Evolutionary conservation across 2,888 invertebrate genomes (phyloP).

Genomic region (Electrophaes corylata): DNA sequence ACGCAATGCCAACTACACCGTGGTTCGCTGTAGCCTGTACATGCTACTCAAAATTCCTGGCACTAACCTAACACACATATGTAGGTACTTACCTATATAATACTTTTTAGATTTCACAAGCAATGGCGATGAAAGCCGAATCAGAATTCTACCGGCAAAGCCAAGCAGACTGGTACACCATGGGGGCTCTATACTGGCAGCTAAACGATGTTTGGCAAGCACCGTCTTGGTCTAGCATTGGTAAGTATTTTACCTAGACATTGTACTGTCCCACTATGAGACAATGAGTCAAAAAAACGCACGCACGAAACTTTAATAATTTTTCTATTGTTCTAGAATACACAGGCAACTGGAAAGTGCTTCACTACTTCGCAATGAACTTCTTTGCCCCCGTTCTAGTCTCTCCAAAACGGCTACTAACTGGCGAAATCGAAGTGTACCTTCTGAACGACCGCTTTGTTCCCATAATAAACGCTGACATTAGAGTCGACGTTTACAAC

Average conservation of each 20-base stretch:
- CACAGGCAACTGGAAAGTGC: conserved; percentile 91
- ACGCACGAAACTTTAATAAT: not conserved
- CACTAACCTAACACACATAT: not conserved
- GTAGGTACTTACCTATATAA: not conserved
- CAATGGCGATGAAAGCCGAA: conserved; percentile 93
- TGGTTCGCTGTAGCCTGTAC: too few species aligned
- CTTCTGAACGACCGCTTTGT: conserved; percentile 86
- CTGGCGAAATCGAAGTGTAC: conserved; percentile 84
- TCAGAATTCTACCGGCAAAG: conserved; percentile 92
- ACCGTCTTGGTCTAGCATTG: conserved; percentile 97
- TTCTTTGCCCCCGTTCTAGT: conserved; percentile 93
- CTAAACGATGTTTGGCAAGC: conserved; percentile 99
- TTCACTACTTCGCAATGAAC: conserved; percentile 94
- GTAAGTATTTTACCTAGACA: conserved; percentile 57
- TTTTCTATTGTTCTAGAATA: conserved; percentile 82
- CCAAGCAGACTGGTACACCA: conserved; percentile 86
- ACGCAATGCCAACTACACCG: too few species aligned
- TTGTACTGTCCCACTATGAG: too few species aligned
- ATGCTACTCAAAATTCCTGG: too few species aligned
- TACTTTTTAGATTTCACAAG: conserved; percentile 90
- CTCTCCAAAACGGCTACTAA: conserved; percentile 80
- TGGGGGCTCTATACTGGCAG: conserved; percentile 99
- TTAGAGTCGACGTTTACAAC: conserved; percentile 84
- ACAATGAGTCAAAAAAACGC: too few species aligned
- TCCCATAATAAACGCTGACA: conserved; percentile 68